Conservation (phyloP, 2,888 invertebrate genomes). For the Cantharis rufa region DNA sequence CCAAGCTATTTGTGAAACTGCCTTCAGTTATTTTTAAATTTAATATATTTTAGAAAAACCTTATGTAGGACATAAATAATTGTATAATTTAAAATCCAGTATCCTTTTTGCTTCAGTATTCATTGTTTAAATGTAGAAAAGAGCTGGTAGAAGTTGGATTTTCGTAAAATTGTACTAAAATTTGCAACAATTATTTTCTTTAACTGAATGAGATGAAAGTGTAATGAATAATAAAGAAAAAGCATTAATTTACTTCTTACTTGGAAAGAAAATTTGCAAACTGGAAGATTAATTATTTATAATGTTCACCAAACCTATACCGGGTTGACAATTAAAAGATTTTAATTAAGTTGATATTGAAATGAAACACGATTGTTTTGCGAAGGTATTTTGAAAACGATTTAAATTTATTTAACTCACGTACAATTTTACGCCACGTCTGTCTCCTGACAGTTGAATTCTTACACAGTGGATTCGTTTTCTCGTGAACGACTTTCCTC, state of each 20-base stretch:
- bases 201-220: neutral
- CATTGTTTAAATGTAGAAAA: too few relatives aligned
- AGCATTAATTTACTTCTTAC: neutral
- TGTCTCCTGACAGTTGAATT: constrained; percentile 2
- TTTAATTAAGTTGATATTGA: neutral
- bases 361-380: neutral
- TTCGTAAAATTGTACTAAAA: neutral
- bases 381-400: neutral
- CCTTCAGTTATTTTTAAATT: too few relatives aligned
- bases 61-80: too few relatives aligned
- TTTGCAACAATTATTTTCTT: neutral
- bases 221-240: neutral
- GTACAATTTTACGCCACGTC: constrained; percentile 2
- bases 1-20: too few relatives aligned
- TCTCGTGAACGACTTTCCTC: neutral
- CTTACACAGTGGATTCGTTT: constrained; percentile 1
- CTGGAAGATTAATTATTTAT: neutral
- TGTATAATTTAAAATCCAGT: neutral
- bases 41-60: too few relatives aligned
- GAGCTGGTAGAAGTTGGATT: too few relatives aligned
- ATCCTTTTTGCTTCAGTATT: neutral
- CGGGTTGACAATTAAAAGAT: neutral
- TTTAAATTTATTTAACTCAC: constrained; percentile 4
- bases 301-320: neutral
- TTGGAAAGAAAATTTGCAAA: neutral